Evolutionary conservation across 2,888 invertebrate species (phyloP).

Genomic region (Sinodicranocentrus sp.): DNA sequence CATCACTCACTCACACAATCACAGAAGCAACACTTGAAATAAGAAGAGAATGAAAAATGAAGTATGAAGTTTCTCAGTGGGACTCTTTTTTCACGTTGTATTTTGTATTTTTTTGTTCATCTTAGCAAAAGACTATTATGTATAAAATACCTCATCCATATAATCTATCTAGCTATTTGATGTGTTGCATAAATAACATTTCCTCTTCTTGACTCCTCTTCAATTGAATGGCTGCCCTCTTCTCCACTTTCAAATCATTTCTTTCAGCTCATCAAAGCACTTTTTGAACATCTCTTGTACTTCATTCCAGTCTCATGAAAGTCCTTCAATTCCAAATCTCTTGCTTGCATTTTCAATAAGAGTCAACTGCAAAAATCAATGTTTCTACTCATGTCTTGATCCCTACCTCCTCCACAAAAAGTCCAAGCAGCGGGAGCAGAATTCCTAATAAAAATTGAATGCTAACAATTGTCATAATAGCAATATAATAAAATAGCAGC

Average conservation of each 20-base stretch:
- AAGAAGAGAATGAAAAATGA: conserved; percentile 52
- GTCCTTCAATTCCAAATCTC: neutral
- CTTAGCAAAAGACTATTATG: too few relatives aligned
- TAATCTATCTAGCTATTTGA: too few relatives aligned
- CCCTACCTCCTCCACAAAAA: too few relatives aligned
- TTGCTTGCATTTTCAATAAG: neutral
- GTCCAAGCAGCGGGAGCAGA: conserved; percentile 11
- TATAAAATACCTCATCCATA: too few relatives aligned
- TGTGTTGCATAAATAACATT: too few relatives aligned
- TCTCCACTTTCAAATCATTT: conserved; percentile 17
- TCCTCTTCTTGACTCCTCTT: neutral
- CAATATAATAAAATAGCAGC: neutral
- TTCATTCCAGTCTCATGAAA: neutral
- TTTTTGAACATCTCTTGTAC: neutral
- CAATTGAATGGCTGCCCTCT: conserved; percentile 27
- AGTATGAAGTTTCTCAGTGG: conserved; percentile 57
- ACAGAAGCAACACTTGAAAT: conserved; percentile 9
- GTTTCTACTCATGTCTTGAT: neutral
- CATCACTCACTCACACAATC: conserved; percentile 14
- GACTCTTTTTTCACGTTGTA: conserved; percentile 17
- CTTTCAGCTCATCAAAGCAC: conserved; percentile 2
- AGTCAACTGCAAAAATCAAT: conserved; percentile 8
- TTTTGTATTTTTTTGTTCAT: neutral
- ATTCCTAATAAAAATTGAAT: conserved; percentile 9
- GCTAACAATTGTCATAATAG: conserved; percentile 45